These are phyloP conservation scores for Nephrotoma guestfalica DNA, from an alignment of 2,888 invertebrate species.

Conservation along the genomic window DNA sequence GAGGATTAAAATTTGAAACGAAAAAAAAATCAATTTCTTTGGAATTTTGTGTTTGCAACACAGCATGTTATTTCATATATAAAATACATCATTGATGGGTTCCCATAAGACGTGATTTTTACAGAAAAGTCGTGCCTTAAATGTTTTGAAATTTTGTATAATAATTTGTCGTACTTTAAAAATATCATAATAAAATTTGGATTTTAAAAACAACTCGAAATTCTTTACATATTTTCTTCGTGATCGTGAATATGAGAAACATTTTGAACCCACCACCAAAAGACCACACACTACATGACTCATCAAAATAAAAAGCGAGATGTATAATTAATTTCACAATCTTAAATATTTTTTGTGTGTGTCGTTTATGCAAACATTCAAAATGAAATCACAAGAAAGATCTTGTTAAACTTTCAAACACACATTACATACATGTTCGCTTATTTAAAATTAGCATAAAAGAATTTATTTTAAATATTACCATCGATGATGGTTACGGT, in stretches of 20 bases:
- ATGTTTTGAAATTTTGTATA: background rate
- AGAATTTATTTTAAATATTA: background rate
- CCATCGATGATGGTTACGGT: background rate
- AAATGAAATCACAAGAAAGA: background rate
- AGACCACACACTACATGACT: background rate
- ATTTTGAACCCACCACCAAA: background rate
- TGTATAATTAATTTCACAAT: background rate
- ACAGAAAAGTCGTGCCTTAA: background rate
- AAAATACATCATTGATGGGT: background rate
- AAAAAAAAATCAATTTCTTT: background rate
- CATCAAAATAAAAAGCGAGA: background rate
- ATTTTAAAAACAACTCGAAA: background rate
- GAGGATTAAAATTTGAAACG: background rate
- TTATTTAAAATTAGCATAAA: background rate
- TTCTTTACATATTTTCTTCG: background rate
- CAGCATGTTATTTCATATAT: background rate
- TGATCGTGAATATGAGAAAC: background rate
- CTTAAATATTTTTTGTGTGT: background rate
- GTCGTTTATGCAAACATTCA: background rate
- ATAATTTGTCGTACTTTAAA: too few relatives aligned
- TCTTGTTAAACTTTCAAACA: background rate
- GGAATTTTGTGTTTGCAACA: background rate
- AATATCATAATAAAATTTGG: too few relatives aligned
- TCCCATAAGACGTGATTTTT: background rate
- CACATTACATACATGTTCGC: background rate